phyloP scores from a whole-genome alignment of 2,797 vertebrate genomes.

The Parauchenoglanis punctatus region DNA sequence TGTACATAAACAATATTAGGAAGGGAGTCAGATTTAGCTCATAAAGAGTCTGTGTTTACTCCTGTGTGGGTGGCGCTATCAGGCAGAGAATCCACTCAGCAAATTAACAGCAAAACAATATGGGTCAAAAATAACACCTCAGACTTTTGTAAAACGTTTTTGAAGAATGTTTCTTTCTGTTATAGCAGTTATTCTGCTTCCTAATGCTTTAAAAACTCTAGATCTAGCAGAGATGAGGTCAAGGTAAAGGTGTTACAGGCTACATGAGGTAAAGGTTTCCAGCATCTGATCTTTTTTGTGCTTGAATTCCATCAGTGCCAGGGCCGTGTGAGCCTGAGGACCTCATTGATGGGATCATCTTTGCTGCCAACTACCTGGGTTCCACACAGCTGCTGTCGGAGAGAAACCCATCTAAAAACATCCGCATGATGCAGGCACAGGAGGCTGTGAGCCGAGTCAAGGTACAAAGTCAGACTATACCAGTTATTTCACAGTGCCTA shows the following conservation, averaged over 20 bases:
- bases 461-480: slow-evolving; percentile 72
- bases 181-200: neutral
- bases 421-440: slow-evolving; percentile 98
- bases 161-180: neutral
- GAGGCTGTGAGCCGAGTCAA: slow-evolving; percentile 97
- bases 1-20: neutral
- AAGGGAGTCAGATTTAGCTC: neutral
- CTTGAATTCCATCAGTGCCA: slow-evolving; percentile 79
- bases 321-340: slow-evolving; percentile 94
- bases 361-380: slow-evolving; percentile 98
- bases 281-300: slow-evolving; percentile 8
- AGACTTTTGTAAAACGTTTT: neutral
- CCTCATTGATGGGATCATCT: slow-evolving; percentile 98
- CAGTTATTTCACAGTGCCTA: neutral
- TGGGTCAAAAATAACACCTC: neutral
- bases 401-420: slow-evolving; percentile 97
- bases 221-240: neutral
- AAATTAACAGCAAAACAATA: too few relatives aligned
- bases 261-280: neutral
- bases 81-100: neutral
- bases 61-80: neutral
- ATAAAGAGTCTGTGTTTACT: slow-evolving; percentile 6
- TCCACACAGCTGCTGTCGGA: slow-evolving; percentile 98
- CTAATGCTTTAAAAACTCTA: neutral
- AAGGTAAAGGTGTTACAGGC: neutral